Evolutionary conservation across 2,113 vertebrate species (phyloP).

Genomic region (Cichladusa arquata): DNA sequence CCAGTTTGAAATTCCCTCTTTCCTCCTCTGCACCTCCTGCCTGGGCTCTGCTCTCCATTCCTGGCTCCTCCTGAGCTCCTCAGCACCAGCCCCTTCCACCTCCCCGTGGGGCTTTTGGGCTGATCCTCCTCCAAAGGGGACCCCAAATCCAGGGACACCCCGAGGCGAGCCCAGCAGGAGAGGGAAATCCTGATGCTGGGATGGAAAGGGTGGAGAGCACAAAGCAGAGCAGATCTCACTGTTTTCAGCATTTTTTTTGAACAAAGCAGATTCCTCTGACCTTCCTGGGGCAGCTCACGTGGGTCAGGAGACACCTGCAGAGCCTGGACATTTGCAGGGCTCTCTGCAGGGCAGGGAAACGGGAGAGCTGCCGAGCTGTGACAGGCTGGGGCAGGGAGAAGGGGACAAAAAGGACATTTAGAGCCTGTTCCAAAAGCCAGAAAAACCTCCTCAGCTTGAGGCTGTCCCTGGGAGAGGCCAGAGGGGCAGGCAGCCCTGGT

Average conservation of each 20-base stretch:
- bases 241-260: rapidly evolving
- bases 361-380: not conserved
- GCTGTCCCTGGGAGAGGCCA: not conserved
- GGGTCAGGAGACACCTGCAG: not conserved
- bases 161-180: not conserved
- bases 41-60: rapidly evolving
- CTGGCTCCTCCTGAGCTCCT: not conserved
- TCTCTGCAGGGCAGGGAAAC: not conserved
- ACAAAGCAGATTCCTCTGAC: not conserved
- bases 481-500: not conserved
- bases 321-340: not conserved
- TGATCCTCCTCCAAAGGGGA: not conserved
- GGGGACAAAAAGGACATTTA: not conserved
- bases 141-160: not conserved
- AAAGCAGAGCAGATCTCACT: not conserved
- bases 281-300: not conserved
- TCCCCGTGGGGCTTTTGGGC: not conserved
- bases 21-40: not conserved
- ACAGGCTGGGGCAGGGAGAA: not conserved
- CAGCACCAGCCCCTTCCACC: not conserved
- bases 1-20: not conserved
- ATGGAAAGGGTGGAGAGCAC: not conserved
- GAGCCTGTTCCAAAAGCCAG: not conserved
- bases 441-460: not conserved
- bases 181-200: not conserved